Conservation (phyloP, 2,113 vertebrate genomes). For the Scophthalmus maximus region DNA sequence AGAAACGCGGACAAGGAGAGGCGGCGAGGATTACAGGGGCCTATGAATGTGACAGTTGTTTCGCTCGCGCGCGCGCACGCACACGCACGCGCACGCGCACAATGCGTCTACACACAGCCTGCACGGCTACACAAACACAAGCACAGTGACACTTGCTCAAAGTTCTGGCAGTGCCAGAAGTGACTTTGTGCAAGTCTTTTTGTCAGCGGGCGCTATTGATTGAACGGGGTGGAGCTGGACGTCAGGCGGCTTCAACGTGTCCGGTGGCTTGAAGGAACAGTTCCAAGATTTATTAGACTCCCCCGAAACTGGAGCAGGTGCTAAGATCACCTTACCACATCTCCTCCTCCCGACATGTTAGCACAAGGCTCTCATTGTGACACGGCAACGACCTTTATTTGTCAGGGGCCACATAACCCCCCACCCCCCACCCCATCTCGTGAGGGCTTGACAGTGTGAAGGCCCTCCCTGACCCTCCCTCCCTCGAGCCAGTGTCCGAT, state of each 20-base stretch:
- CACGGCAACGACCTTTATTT: background rate
- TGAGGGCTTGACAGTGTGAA: constrained; percentile 6
- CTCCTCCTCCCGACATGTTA: background rate
- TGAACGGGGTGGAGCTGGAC: background rate
- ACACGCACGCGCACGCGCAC: constrained; percentile 17
- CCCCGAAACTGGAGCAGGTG: background rate
- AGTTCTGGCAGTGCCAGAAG: constrained; percentile 27
- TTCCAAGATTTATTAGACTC: background rate
- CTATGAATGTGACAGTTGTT: constrained; percentile 76
- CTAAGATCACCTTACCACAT: background rate
- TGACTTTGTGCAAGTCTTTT: constrained; percentile 39
- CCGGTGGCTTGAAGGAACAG: too few species aligned
- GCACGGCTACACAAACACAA: constrained; percentile 23
- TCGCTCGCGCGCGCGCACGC: constrained; percentile 33
- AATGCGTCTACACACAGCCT: constrained; percentile 26
- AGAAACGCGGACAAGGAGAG: constrained; percentile 78
- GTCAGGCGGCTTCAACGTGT: background rate
- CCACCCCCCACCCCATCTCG: background rate
- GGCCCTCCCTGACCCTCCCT: constrained; percentile 8
- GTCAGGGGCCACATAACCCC: background rate
- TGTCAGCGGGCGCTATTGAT: background rate
- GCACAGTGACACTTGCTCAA: constrained; percentile 12
- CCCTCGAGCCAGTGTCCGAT: constrained; percentile 9
- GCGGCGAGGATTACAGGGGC: constrained; percentile 79
- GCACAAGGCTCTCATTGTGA: too few species aligned